phyloP scores from a whole-genome alignment of 2,113 vertebrate genomes.

The Mormoops blainvillei region DNA sequence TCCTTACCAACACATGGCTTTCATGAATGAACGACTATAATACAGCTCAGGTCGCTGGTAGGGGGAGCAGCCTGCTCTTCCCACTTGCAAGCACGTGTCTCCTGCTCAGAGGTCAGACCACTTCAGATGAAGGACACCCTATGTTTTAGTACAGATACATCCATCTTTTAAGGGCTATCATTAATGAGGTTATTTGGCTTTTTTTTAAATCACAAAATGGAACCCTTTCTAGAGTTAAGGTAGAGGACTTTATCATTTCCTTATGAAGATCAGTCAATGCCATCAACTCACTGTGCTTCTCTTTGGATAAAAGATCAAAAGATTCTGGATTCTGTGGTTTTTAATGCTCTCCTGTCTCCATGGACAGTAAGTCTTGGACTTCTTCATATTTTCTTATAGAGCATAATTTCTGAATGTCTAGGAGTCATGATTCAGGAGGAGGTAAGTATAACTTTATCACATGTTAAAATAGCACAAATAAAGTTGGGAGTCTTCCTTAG shows the following conservation, averaged over 20 bases:
- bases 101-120: not conserved
- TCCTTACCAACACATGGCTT: slow-evolving; percentile 7
- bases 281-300: not conserved
- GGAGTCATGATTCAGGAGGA: too few species aligned
- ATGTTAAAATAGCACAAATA: not conserved
- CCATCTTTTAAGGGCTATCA: not conserved
- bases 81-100: not conserved
- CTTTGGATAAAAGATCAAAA: not conserved
- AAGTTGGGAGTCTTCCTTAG: not conserved
- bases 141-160: not conserved
- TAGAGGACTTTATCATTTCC: not conserved
- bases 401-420: not conserved
- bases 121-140: not conserved
- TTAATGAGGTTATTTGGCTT: not conserved
- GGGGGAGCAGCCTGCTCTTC: not conserved
- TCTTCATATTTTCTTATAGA: not conserved
- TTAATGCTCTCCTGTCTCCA: fast-evolving
- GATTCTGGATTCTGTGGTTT: not conserved
- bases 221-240: not conserved
- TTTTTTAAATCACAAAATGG: not conserved
- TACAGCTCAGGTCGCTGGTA: not conserved
- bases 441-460: not conserved
- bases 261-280: not conserved
- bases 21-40: slow-evolving; percentile 16
- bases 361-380: not conserved